Base-by-base conservation (phyloP, 2,113 vertebrate genomes). In the Nannospalax galili region DNA sequence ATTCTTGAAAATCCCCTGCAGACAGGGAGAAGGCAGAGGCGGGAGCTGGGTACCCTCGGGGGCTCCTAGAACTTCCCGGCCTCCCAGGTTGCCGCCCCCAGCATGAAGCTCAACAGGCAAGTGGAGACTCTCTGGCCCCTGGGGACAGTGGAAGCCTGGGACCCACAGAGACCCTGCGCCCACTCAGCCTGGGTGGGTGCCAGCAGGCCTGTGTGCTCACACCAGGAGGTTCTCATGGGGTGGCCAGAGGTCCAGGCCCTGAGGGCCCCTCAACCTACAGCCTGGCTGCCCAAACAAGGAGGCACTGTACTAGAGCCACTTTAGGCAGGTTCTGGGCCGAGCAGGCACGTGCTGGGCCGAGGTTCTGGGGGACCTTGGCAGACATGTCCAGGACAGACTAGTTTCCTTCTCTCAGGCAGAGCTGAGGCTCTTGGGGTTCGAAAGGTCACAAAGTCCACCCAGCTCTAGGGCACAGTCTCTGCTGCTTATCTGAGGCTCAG, bases 131-230 rank as follows among this genome's bases (percentile, higher is more conserved):
- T 45, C 40, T 80, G 35, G 75, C 82, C 60, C 64, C 48, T 15
- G 4, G 60, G 30, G 77, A 42, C 1, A 0, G 40, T 77, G 60
- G 62, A 69, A 67, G 88, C 79, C 67, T 74, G 90, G 74, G 87
- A 62, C 77, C 67, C 28, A 3, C 4, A 0, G 22, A 58, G 30
- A 92, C 35, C 62, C 62, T 45, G 16, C 10, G 0, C 95, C 94
- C 88, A 92, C 90, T 69, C 9, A 1, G 62, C 6, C 60, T 93
- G 92, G 94, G 69, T 9, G 1, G 72, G 32, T n/a, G 56, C 84
- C 85, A 10, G 60, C 15, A 0, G 64, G 74, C 84, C 65, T 67
- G 56, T 40, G 60, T 85, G 87, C 35, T 70, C 80, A 86, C 19
- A 75, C 58, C 52, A 1, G 1, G 82, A 79, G 84, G 93, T 75